phyloP scores from a whole-genome alignment of 2,888 invertebrate genomes.

The Apodemia zela region DNA sequence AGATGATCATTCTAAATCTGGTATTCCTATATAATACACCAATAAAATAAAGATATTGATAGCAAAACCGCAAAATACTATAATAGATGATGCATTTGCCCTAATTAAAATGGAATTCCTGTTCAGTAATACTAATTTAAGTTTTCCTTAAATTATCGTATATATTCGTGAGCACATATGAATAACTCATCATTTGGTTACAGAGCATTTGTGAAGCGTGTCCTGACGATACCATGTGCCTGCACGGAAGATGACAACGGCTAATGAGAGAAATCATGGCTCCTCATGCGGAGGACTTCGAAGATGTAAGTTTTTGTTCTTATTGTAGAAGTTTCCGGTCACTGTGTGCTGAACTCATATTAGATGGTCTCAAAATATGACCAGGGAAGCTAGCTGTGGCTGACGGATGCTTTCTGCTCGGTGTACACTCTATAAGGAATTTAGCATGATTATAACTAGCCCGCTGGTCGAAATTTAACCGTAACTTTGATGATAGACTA shows the following conservation, averaged over 20 bases:
- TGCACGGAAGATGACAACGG: constrained; percentile 37
- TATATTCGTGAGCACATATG: constrained; percentile 27
- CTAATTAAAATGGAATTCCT: background rate
- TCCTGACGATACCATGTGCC: constrained; percentile 26
- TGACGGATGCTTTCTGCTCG: too few relatives aligned
- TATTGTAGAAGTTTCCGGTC: too few relatives aligned
- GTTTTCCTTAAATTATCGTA: constrained; percentile 35
- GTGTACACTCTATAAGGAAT: too few relatives aligned
- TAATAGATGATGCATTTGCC: background rate
- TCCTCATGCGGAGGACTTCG: constrained; percentile 53
- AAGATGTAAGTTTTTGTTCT: constrained; percentile 35
- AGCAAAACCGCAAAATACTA: background rate
- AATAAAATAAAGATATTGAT: background rate
- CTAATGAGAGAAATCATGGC: constrained; percentile 43
- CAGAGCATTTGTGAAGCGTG: constrained; percentile 26
- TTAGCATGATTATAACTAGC: too few relatives aligned
- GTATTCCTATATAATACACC: too few relatives aligned
- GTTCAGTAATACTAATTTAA: background rate
- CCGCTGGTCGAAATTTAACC: too few relatives aligned
- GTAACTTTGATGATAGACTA: too few relatives aligned
- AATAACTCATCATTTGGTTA: constrained; percentile 33
- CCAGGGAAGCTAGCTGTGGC: too few relatives aligned
- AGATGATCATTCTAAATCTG: too few relatives aligned
- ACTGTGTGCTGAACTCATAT: too few relatives aligned
- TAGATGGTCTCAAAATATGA: too few relatives aligned